Evolutionary conservation across 2,797 vertebrate species (phyloP).

Genomic region (Paguma larvata): DNA sequence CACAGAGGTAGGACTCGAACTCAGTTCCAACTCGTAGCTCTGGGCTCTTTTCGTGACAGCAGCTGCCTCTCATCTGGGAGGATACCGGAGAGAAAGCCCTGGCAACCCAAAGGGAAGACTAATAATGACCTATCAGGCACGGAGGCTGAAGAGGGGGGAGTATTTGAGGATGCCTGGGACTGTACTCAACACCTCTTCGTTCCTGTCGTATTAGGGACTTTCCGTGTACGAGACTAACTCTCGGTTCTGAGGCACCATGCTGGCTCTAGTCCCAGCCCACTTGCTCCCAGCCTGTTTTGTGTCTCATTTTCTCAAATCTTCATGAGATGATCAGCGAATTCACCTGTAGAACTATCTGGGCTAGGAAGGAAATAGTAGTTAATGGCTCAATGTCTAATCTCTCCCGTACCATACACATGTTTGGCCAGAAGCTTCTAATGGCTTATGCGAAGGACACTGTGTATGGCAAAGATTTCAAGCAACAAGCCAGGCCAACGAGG

Average conservation of each 20-base stretch:
- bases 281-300: conserved; percentile 33
- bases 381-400: neutral
- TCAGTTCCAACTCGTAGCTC: neutral
- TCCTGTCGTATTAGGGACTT: neutral
- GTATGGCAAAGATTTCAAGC: conserved; percentile 23
- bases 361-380: neutral
- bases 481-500: neutral
- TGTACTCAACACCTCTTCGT: neutral
- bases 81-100: neutral
- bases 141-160: neutral
- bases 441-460: neutral
- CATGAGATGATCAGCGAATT: conserved; percentile 10
- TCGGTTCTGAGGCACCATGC: neutral
- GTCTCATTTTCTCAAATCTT: neutral
- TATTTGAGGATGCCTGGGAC: neutral
- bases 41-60: neutral
- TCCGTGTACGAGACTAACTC: neutral
- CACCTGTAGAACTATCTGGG: neutral
- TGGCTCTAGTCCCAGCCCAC: neutral
- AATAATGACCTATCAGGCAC: neutral
- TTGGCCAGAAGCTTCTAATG: conserved; percentile 47
- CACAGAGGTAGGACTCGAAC: conserved; percentile 9
- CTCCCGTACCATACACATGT: neutral
- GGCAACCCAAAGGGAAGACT: neutral
- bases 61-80: neutral